phyloP scores from a whole-genome alignment of 2,888 invertebrate species.

The Euproctis similis region DNA sequence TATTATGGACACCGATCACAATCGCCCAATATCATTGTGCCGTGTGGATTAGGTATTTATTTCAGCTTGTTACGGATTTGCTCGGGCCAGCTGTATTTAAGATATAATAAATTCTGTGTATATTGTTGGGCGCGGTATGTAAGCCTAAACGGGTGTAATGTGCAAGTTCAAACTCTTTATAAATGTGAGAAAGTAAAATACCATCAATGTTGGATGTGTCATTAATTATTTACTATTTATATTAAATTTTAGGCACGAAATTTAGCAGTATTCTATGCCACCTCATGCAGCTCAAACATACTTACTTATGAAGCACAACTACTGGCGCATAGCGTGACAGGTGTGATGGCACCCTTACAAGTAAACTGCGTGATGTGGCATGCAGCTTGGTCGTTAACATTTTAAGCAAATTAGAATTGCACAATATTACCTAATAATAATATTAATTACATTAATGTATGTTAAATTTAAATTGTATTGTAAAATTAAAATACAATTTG shows the following conservation, averaged over 20 bases:
- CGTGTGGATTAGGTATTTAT: too few relatives aligned
- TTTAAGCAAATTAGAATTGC: slow-evolving; percentile 33
- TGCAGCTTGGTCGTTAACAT: slow-evolving; percentile 23
- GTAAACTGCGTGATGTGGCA: slow-evolving; percentile 28
- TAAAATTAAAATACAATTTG: slow-evolving; percentile 25
- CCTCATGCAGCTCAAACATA: slow-evolving; percentile 31
- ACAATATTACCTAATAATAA: slow-evolving; percentile 29
- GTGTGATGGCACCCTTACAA: not conserved
- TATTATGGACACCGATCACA: too few relatives aligned
- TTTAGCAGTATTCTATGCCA: slow-evolving; percentile 25
- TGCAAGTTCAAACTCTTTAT: slow-evolving; percentile 17
- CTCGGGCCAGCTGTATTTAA: too few relatives aligned
- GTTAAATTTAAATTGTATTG: slow-evolving; percentile 29
- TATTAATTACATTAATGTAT: slow-evolving; percentile 17
- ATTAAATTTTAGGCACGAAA: slow-evolving; percentile 37
- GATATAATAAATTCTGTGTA: too few relatives aligned
- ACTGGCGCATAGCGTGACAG: not conserved
- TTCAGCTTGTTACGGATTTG: too few relatives aligned
- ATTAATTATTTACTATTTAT: slow-evolving; percentile 32
- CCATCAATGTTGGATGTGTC: slow-evolving; percentile 38
- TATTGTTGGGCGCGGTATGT: slow-evolving; percentile 14
- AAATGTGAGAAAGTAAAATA: too few relatives aligned
- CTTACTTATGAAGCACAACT: too few relatives aligned
- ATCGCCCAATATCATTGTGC: too few relatives aligned
- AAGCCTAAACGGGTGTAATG: slow-evolving; percentile 14